Percentiles rank a stretch among this genome's conserved stretches.
phyloP scores from a whole-genome alignment of 2,113 vertebrate genomes.

The Alces alces region DNA sequence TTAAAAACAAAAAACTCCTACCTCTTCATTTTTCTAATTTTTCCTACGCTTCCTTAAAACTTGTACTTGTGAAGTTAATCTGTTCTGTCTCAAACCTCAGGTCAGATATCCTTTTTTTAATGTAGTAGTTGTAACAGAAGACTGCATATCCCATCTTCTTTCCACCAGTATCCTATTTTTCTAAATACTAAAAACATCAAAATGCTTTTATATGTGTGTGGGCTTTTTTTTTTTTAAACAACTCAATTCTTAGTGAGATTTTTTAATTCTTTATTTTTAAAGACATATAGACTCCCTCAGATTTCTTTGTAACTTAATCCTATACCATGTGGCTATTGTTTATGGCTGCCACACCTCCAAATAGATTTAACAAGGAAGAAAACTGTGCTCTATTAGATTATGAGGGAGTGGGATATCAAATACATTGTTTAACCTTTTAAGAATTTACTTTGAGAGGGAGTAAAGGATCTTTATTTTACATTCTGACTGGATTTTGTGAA shows the following conservation, averaged over 20 bases:
- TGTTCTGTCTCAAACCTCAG: neutral
- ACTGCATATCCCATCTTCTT: neutral
- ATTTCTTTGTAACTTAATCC: conserved; percentile 20
- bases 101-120: neutral
- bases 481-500: conserved; percentile 26
- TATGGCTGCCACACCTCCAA: conserved; percentile 31
- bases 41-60: neutral
- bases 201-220: neutral
- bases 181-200: neutral
- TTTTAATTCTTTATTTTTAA: neutral
- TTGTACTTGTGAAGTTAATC: conserved; percentile 20
- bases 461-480: conserved; percentile 47
- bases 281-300: neutral
- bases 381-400: neutral
- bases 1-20: neutral
- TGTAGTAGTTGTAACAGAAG: neutral
- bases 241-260: neutral
- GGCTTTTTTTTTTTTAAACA: neutral
- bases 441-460: neutral
- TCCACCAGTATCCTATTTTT: neutral
- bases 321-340: neutral
- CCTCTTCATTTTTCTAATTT: neutral
- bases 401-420: neutral
- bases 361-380: neutral
- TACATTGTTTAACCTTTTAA: neutral